Base-by-base conservation (phyloP, 2,888 invertebrate genomes). In the Invenusta paracnida region DNA sequence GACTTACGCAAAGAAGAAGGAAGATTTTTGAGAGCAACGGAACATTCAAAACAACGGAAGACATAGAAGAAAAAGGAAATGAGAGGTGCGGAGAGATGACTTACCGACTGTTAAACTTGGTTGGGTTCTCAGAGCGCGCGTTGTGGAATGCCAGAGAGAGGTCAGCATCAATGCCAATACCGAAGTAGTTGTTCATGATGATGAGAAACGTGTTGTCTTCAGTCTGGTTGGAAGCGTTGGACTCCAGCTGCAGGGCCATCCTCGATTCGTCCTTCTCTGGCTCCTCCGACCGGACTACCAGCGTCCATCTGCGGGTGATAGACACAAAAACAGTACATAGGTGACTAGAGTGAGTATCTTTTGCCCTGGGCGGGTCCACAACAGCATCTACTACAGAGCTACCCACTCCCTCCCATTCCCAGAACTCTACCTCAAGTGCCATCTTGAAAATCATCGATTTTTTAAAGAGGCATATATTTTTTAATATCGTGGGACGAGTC, bases 171-270 rank as follows among this genome's bases (percentile, higher is more conserved):
- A 99, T 96, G 87, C 99, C 99, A 91, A 99, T 98, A 86, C 99
- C 99, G 93, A 99, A 99, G 93, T 99, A 99, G 93, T 99, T 99
- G 93, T 99, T 99, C 99, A 99, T 99, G 88, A 99, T 99, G 92
- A 97, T 96, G 92, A 99, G 99, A 92, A 97, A 96, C 82, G 98
- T 97, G 93, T 97, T 97, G 93, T 99, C 99, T 93, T 99, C 99
- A 92, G 92, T 93, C 73, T 91, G 92, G 88, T 92, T 92, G 81
- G 90, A 91, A 0, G 91, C 90, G 88, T 91, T 90, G 25, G 91
- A 91, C 85, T 91, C 91, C 86, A 91, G 91, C 86, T 90, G 90
- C 23, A 91, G 89, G 81, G 91, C 91, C 81, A 91, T 89, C 87
- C 90, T 91, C 0, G 90, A 89, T 87, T 92, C 92, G 86, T 92